phyloP scores from a whole-genome alignment of 2,113 vertebrate species.

The Cromileptes altivelis region DNA sequence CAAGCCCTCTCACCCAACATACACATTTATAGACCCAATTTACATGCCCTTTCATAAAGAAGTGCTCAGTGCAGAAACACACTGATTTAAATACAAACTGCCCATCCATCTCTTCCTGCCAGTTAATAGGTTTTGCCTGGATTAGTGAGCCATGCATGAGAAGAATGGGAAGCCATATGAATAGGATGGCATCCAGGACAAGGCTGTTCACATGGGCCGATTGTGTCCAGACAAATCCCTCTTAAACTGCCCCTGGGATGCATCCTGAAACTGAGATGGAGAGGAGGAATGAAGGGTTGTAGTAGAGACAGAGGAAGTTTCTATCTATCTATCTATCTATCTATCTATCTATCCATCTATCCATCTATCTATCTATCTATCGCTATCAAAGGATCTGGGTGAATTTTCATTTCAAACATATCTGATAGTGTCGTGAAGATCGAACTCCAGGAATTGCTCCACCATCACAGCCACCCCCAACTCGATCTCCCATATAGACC shows the following conservation, averaged over 20 bases:
- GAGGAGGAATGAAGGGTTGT: conserved; percentile 34
- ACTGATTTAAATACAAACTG: conserved; percentile 67
- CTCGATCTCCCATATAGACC: no score
- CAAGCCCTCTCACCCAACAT: neutral
- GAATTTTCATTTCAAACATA: no score
- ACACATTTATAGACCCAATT: conserved; percentile 39
- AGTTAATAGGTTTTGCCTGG: conserved; percentile 71
- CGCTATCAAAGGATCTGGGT: no score
- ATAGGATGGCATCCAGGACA: conserved; percentile 59
- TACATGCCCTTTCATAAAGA: conserved; percentile 27
- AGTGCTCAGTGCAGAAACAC: neutral
- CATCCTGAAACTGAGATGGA: conserved; percentile 43
- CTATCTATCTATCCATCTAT: no score
- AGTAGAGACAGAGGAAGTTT: conserved; percentile 25
- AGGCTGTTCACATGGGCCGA: conserved; percentile 59
- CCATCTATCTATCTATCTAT: no score
- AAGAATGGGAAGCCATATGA: conserved; percentile 69
- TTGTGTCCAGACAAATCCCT: conserved; percentile 77
- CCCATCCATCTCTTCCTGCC: conserved; percentile 58
- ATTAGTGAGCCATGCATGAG: conserved; percentile 66
- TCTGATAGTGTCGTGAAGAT: no score
- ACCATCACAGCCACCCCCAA: no score
- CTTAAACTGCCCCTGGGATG: conserved; percentile 57
- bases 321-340: no score
- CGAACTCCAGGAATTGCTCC: no score